Conservation (phyloP, 2,888 invertebrate genomes). For the Molorchus minor region DNA sequence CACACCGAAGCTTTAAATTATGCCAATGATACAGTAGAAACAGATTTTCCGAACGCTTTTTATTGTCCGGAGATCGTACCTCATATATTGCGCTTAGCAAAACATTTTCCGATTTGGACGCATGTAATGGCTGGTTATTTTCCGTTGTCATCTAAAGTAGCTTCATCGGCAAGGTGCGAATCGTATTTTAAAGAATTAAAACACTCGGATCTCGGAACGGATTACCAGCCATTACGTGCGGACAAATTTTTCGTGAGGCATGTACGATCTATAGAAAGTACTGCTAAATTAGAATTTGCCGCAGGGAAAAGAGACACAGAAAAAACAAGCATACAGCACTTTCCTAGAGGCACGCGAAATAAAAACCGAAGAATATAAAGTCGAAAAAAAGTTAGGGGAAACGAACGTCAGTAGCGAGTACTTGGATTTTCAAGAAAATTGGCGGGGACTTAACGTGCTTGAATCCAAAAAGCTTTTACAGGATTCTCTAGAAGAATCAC, state of each 20-base stretch:
- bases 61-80: slow-evolving; percentile 4
- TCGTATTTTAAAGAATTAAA: slow-evolving; percentile 9
- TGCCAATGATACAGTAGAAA: neutral
- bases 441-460: no score
- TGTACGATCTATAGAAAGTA: slow-evolving; percentile 3
- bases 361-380: no score
- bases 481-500: no score
- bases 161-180: neutral
- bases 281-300: neutral
- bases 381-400: no score
- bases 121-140: neutral
- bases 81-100: neutral
- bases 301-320: neutral
- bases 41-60: neutral
- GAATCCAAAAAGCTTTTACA: no score
- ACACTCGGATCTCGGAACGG: slow-evolving; percentile 3
- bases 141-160: neutral
- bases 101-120: slow-evolving; percentile 5
- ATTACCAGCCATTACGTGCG: slow-evolving; percentile 6
- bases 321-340: neutral
- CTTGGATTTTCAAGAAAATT: no score
- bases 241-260: slow-evolving; percentile 3
- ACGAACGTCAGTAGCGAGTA: no score
- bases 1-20: neutral
- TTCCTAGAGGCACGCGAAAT: no score